Conservation (phyloP, 2,113 vertebrate genomes). For the Sapayoa aenigma region DNA sequence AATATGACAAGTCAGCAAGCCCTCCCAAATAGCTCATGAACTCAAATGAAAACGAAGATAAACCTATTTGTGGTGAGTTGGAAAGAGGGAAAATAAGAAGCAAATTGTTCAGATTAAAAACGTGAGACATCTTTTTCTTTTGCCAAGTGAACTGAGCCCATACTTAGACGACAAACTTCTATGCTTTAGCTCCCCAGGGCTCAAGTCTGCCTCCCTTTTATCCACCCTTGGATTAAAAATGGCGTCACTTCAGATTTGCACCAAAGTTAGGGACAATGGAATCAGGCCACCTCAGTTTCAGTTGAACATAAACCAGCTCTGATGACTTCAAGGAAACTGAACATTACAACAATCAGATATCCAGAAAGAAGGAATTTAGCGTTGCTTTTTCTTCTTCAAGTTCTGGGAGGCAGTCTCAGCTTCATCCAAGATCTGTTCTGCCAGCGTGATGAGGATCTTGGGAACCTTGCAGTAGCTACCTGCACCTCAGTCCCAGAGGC, state of each 20-base stretch:
- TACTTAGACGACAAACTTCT: background rate
- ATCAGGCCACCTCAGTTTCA: background rate
- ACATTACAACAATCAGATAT: slow-evolving; percentile 31
- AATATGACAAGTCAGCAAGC: background rate
- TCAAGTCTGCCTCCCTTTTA: background rate
- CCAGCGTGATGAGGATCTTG: background rate
- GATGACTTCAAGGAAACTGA: slow-evolving; percentile 36
- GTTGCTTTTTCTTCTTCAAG: background rate
- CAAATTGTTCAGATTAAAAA: slow-evolving; percentile 14
- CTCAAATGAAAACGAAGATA: background rate
- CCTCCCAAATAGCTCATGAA: background rate
- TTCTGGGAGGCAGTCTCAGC: background rate
- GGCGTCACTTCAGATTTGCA: background rate
- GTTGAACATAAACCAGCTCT: slow-evolving; percentile 51
- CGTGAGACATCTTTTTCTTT: background rate
- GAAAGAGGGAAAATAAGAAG: background rate
- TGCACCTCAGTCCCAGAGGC: background rate
- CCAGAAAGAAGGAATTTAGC: background rate
- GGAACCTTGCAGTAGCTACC: background rate
- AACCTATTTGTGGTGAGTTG: background rate
- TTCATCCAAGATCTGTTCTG: background rate
- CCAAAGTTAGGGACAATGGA: background rate
- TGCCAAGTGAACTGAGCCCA: background rate
- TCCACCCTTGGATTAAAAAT: background rate
- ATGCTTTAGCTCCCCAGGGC: background rate